Evolutionary conservation across 2,888 invertebrate species (phyloP).

Genomic region (Aspidapion aeneum): DNA sequence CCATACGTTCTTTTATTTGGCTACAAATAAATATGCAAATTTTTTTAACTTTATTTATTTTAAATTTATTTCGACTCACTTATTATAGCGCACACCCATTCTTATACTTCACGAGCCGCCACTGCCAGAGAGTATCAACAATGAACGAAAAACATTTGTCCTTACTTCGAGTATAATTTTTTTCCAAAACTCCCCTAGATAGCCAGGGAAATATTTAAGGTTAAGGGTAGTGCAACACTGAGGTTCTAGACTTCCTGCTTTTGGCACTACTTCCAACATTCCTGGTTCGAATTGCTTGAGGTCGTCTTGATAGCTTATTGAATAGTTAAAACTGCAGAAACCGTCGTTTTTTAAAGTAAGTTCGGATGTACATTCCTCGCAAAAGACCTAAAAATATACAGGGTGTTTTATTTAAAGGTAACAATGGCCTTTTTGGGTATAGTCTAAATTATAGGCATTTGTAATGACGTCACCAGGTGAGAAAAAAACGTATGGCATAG

Average conservation of each 20-base stretch:
- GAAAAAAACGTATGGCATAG: too few relatives aligned
- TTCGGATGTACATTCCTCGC: slow-evolving; percentile 37
- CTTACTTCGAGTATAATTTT: slow-evolving; percentile 42
- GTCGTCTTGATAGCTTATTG: slow-evolving; percentile 43
- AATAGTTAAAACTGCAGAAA: slow-evolving; percentile 49
- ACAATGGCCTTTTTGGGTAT: too few relatives aligned
- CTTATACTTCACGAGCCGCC: too few relatives aligned
- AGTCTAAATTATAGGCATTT: too few relatives aligned
- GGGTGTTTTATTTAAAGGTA: neutral
- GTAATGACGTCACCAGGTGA: too few relatives aligned
- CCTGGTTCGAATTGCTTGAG: slow-evolving; percentile 45
- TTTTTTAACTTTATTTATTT: too few relatives aligned
- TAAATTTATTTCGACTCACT: too few relatives aligned
- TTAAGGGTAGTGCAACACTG: slow-evolving; percentile 47
- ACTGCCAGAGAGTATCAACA: too few relatives aligned
- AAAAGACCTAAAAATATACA: slow-evolving; percentile 46
- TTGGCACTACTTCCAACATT: slow-evolving; percentile 50
- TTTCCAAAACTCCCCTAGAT: slow-evolving; percentile 54
- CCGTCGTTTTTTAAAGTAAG: slow-evolving; percentile 52
- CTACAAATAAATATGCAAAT: too few relatives aligned
- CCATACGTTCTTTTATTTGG: too few relatives aligned
- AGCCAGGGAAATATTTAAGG: slow-evolving; percentile 54
- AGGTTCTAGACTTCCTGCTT: slow-evolving; percentile 46
- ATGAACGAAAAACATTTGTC: too few relatives aligned
- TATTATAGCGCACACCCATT: too few relatives aligned